Evolutionary conservation across 2,888 invertebrate species (phyloP), one percentile per base, ranked within the genome.

Genomic region (Incurvaria masculella): DNA sequence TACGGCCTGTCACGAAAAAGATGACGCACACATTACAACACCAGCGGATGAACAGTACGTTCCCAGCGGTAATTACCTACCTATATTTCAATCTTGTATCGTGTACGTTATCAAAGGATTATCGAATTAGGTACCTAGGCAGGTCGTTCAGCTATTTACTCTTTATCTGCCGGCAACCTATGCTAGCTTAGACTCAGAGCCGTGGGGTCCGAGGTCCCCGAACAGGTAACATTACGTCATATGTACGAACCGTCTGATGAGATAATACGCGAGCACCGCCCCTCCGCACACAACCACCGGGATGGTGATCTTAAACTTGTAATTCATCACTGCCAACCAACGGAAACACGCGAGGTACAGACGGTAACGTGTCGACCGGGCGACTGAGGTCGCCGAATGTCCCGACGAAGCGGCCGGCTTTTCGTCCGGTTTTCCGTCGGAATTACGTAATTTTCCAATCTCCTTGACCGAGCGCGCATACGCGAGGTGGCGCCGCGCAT

Each of bases 391-490:
- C 41, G 41, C 41, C 10, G 20, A 6, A n/a, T n/a, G 63, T 65
- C 64, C 49, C 64, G 67, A 61, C 60, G 71, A 73, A 73, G 76
- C 76, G 74, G 76, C 76, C 75, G 65, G 65, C 67, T 66, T 61
- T 61, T 59, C 61, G 66, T 69, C 67, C 56, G 61, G 62, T 65
- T 66, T 67, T 69, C 61, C 64, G 63, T 61, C 68, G 63, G 66
- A 73, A 73, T 78, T 78, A 78, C 75, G 78, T 78, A 78, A 76
- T 73, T 70, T 67, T 59, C 64, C 61, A 73, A 73, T 75, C 75
- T 75, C 72, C 69, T 71, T 68, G 71, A 69, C 70, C 69, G 33
- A 4, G 67, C 72, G 76, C 78, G 76, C 78, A 76, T n/a, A 72
- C 74, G 73, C 74, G 64, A 66, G 71, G 69, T 72, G 69, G 44